Conservation (phyloP, 2,113 vertebrate species). For the Kobus ellipsiprymnus region DNA sequence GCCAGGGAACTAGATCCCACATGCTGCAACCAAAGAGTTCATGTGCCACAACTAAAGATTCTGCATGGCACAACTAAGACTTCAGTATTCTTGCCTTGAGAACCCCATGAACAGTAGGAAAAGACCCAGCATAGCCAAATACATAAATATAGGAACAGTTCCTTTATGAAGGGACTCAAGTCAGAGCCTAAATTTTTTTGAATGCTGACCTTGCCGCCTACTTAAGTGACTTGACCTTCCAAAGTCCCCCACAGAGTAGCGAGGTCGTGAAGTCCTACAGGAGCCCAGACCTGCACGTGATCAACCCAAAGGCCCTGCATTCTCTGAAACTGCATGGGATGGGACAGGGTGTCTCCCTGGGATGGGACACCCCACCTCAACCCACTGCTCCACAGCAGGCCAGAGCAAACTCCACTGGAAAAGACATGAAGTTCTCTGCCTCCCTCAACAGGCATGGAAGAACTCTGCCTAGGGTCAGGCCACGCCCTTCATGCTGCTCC, state of each 20-base stretch:
- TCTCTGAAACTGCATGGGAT: not conserved
- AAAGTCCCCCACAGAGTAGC: not conserved
- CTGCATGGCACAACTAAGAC: not conserved
- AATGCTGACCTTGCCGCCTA: not conserved
- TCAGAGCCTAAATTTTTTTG: not conserved
- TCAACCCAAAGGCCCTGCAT: not conserved
- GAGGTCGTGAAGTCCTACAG: not conserved
- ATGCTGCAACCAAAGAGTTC: not conserved
- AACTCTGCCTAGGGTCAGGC: not conserved
- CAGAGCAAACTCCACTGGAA: not conserved
- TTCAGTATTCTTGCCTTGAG: no score
- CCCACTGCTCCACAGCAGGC: no score
- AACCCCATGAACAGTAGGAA: no score
- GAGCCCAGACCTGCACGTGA: accelerated
- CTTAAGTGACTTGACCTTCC: not conserved
- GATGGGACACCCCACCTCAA: not conserved
- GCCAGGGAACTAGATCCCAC: not conserved
- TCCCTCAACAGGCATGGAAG: not conserved
- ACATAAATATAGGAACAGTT: not conserved
- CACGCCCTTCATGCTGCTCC: not conserved
- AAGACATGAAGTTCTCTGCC: not conserved
- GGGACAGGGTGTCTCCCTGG: not conserved
- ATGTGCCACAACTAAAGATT: not conserved
- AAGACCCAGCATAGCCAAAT: not conserved
- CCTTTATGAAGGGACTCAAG: not conserved